Conservation (phyloP, 2,888 invertebrate genomes). For the Ornithoptera alexandrae region DNA sequence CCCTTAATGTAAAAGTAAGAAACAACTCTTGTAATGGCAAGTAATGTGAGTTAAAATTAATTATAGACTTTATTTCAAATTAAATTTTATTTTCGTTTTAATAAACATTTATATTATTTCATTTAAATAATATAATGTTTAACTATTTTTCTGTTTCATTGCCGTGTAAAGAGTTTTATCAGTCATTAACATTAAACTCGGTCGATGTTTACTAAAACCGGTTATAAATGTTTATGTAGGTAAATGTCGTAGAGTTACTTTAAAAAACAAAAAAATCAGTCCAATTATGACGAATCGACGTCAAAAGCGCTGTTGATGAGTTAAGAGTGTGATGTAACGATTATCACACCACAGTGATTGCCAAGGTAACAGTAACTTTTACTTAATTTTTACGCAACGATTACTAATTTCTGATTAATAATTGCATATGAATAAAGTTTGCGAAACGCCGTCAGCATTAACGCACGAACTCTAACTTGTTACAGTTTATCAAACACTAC, state of each 20-base stretch:
- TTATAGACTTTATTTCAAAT: too few relatives aligned
- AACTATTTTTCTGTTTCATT: too few relatives aligned
- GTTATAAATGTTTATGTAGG: background rate
- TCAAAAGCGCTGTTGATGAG: background rate
- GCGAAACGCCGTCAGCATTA: constrained; percentile 20
- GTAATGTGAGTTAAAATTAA: too few relatives aligned
- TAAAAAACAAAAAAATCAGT: background rate
- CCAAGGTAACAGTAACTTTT: constrained; percentile 36
- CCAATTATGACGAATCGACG: background rate
- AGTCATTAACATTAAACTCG: too few relatives aligned
- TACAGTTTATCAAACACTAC: constrained; percentile 37
- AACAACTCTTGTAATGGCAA: too few relatives aligned
- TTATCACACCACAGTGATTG: constrained; percentile 32
- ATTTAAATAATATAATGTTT: too few relatives aligned
- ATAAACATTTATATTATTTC: too few relatives aligned
- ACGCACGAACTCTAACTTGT: constrained; percentile 19
- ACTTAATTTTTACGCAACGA: constrained; percentile 47
- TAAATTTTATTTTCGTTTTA: too few relatives aligned
- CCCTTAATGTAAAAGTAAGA: too few relatives aligned
- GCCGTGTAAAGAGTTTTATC: too few relatives aligned
- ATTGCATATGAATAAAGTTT: constrained; percentile 29
- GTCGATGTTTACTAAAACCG: too few relatives aligned
- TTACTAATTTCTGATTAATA: constrained; percentile 31
- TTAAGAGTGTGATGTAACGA: constrained; percentile 15
- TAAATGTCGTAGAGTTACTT: background rate